Evolutionary conservation across 2,797 vertebrate genomes (phyloP), one percentile per base, ranked within the genome.

Genomic region (Pygocentrus nattereri): DNA sequence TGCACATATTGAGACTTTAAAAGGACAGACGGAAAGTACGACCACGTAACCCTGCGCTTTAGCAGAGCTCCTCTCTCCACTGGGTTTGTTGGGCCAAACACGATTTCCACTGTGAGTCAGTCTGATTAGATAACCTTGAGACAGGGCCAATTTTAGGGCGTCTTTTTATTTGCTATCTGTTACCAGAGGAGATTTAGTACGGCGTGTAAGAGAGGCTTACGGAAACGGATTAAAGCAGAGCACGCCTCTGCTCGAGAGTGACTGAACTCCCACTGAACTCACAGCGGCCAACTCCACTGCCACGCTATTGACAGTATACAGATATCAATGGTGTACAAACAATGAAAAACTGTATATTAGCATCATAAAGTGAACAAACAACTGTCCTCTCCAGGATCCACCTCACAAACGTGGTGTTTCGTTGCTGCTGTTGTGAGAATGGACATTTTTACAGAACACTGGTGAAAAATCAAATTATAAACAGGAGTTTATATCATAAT

Each of bases 161-260:
- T 58, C 56, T 49, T 74, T 74, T 82, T 83, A 61, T 83, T 75
- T 74, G 81, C 71, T 75, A 25, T 79, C 64, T 52, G 71, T 52
- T 73, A 62, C 23, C 73, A 49, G 72, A 75, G 70, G 72, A 62
- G 73, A 79, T 54, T 59, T 64, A 70, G 47, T 16, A 68, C 52
- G 18, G n/a, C n/a, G 38, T 23, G 64, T 27, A 27, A 50, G 41
- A 71, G 25, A 12, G 23, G 47, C 44, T 71, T 50, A 52, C 68
- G 44, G 47, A 71, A 69, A 47, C 6, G 47, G 68, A 71, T 71
- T 71, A 71, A 52, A 71, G 58, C 5, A 10, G 47, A 19, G 47
- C n/a, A 21, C 41, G 12, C 44, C 25, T 30, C 68, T 18, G 44
- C 68, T 27, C 25, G 44, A 49, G 23, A 30, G 5, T 18, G 15